Base-by-base conservation (phyloP, 1,140 invertebrate genomes). In the Archegozetes longisetosus region DNA sequence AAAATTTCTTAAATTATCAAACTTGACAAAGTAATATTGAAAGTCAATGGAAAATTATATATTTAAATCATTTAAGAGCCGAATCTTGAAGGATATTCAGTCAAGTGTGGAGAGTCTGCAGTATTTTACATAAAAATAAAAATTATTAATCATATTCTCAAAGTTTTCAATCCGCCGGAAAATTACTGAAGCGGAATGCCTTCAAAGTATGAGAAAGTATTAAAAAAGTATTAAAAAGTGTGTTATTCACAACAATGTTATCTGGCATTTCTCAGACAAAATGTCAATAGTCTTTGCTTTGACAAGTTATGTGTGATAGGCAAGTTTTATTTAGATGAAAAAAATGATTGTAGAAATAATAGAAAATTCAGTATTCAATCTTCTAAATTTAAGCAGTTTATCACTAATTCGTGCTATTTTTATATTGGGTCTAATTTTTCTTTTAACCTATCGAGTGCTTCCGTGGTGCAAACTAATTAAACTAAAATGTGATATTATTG, bases 261-360 rank as follows among this genome's bases (percentile, higher is more conserved):
- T 17, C 32, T 6, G 32, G 17, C 32, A 9, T 9, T 9, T 40
- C 6, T 17, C 6, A 17, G 32, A 17, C 6, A 6, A 9, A 40
- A 9, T 17, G 32, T 40, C 32, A 17, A 40, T 6, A 40, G 32
- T 40, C 23, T 52, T 25, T 14, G 14, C 2, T 2, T 48, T 48
- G 46, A n/a, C 1, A n/a, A n/a, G 17, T 14, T 48, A 22, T 48
- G 22, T 48, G 46, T 48, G 23, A 50, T 9, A 20, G 3, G 23
- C 4, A 20, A 20, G 26, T 51, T 51, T 24, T 24, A 51, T 2
- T 24, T 12, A 17, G 4, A 20, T 12, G 3, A 57, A 14, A 57
- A 57, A 12, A 9, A 57, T 59, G 47, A 53, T 53, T 53, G 51
- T 59, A 12, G 58, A 59, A 27, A 59, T 24, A 2, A 25, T 53